Percentiles rank a stretch among this genome's conserved stretches.
These are phyloP conservation scores for Clarias batrachus DNA, from an alignment of 2,113 vertebrate genomes.

Conservation along the genomic window DNA sequence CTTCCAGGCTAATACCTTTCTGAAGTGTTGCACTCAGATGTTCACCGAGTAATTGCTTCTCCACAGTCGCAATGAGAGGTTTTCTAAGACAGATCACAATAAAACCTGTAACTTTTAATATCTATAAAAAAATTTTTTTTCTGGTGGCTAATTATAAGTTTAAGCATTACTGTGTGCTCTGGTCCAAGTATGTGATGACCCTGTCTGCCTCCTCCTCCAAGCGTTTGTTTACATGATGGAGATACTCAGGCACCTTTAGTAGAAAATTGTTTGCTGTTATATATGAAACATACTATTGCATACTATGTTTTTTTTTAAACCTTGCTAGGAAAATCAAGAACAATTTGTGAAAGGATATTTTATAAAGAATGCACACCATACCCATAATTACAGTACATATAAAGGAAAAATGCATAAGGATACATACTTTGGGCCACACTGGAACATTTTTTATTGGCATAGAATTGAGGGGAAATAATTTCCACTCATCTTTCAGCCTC, in stretches of 20 bases:
- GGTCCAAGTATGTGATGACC: conserved; percentile 98
- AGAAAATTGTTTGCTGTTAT: conserved; percentile 8
- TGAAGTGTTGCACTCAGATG: conserved; percentile 95
- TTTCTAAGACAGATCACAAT: conserved; percentile 77
- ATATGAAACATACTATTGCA: too few species aligned
- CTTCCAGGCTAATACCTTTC: conserved; percentile 80
- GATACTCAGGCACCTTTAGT: conserved; percentile 94
- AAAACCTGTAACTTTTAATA: neutral
- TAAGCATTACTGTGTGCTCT: conserved; percentile 93
- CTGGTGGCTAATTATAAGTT: neutral
- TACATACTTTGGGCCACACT: too few species aligned
- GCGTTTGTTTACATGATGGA: conserved; percentile 97
- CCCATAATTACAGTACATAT: too few species aligned
- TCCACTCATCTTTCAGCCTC: neutral
- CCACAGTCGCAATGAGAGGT: conserved; percentile 94
- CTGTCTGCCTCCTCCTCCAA: conserved; percentile 97
- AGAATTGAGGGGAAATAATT: neutral
- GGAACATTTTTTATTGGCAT: neutral
- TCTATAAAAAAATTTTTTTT: neutral
- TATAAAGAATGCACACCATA: too few species aligned
- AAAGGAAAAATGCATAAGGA: too few species aligned
- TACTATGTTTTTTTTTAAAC: too few species aligned
- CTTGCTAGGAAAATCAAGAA: too few species aligned
- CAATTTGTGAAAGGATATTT: too few species aligned
- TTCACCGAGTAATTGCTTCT: conserved; percentile 98